Percentiles rank a stretch among this genome's conserved stretches.
Conservation (phyloP, 2,113 vertebrate genomes). For the Mustela lutreola region DNA sequence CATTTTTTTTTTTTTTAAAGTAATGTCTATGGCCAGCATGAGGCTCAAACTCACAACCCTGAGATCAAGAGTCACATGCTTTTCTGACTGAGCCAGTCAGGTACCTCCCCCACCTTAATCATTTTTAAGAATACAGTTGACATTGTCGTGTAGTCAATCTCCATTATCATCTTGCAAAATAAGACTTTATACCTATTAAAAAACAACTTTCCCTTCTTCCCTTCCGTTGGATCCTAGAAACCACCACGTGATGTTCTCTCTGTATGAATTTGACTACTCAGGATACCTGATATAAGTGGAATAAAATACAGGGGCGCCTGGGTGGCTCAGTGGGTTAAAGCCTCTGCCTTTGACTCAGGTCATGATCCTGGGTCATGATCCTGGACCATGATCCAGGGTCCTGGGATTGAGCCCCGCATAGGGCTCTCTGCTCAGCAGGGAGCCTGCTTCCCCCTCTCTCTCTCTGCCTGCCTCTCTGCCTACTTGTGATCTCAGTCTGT, state of each 20-base stretch:
- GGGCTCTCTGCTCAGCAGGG: too few relatives aligned
- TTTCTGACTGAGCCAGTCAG: background rate
- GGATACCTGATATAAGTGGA: too few relatives aligned
- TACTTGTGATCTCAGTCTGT: too few relatives aligned
- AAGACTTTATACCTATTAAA: background rate
- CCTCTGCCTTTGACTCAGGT: too few relatives aligned
- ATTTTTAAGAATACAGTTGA: background rate
- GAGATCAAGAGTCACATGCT: background rate
- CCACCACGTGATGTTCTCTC: background rate
- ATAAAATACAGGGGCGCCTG: too few relatives aligned
- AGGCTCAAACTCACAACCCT: background rate
- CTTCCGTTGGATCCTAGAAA: background rate
- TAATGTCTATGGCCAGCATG: fast-evolving
- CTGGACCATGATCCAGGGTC: too few relatives aligned
- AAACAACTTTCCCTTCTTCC: background rate
- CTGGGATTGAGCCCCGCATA: too few relatives aligned
- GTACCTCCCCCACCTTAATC: background rate
- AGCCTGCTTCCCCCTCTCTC: too few relatives aligned
- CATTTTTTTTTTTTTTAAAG: background rate
- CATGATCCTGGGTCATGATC: too few relatives aligned
- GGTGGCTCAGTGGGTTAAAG: too few relatives aligned
- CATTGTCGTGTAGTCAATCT: background rate
- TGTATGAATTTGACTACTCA: background rate
- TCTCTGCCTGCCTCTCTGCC: too few relatives aligned
- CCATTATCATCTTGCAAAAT: background rate